A percentile compares a stretch with the other conserved stretches of the same genome.
These are phyloP conservation scores for Drosophila aff. DNA, from an alignment of 1,140 invertebrate genomes.

Conservation along the genomic window DNA sequence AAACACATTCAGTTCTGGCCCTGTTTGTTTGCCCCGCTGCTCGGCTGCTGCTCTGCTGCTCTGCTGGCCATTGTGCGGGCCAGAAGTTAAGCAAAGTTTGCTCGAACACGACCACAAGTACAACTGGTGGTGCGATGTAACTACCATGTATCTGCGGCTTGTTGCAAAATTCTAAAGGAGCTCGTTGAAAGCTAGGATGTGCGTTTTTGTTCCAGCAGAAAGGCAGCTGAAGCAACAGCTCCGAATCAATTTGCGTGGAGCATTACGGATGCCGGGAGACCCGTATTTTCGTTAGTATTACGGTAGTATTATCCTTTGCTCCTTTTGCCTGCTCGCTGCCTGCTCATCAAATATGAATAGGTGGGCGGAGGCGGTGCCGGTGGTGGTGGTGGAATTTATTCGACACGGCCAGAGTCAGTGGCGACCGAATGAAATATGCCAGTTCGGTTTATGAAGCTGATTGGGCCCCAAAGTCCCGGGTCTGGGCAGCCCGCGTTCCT, in stretches of 20 bases:
- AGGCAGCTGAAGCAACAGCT: conserved; percentile 11
- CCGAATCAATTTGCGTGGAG: conserved; percentile 38
- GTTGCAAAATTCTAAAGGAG: conserved; percentile 49
- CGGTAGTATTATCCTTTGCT: conserved; percentile 15
- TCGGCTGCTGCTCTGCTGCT: conserved; percentile 1
- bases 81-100: conserved; percentile 71
- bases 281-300: conserved; percentile 51
- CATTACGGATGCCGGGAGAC: conserved; percentile 12
- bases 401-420: conserved; percentile 14
- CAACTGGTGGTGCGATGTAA: conserved; percentile 33
- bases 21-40: conserved; percentile 58
- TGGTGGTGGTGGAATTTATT: conserved; percentile 45
- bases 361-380: background rate
- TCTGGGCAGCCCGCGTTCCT: background rate
- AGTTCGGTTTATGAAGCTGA: conserved; percentile 63
- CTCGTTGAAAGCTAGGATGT: conserved; percentile 24
- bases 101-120: conserved; percentile 69
- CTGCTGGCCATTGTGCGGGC: conserved; percentile 38
- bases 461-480: conserved; percentile 42
- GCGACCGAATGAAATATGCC: conserved; percentile 58
- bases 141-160: conserved; percentile 52
- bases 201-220: conserved; percentile 16
- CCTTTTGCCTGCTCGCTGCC: conserved; percentile 8
- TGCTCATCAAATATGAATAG: conserved; percentile 69
- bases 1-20: conserved; percentile 44